Evolutionary conservation across 2,113 vertebrate species (phyloP), one percentile per base, ranked within the genome.

Genomic region (Heterocephalus glaber): DNA sequence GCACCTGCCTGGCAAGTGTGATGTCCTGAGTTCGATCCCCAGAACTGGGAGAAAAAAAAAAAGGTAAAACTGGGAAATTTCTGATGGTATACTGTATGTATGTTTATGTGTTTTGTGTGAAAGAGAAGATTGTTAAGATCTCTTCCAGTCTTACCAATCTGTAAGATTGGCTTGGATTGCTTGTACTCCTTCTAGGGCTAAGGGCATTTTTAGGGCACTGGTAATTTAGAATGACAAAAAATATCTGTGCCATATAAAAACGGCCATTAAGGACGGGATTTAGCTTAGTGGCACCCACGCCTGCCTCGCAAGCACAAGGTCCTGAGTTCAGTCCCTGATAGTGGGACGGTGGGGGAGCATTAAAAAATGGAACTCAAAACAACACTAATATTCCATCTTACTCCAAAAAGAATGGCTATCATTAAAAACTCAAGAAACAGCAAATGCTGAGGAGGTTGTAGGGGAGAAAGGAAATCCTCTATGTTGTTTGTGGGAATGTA

Each of bases 51-150:
- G n/a, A 56, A 17, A 60, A 61, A 66, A 82, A 90, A 52, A 63
- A n/a, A 41, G n/a, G 5, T 83, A 38, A 95, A 96, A 94, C 58
- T 52, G 12, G 49, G 85, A 84, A 66, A 16, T 35, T 96, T 54
- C 56, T n/a, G 4, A 41, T 89, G n/a, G 76, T 65, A 13, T 56
- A 22, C 1, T 92, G 0, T 52, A 10, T 89, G 9, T 80, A 30
- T n/a, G 30, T 60, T 63, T 35, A 20, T n/a, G 4, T 35, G 28
- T 60, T 83, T 7, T 83, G 28, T 47, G 1, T 65, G 11, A 93
- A n/a, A 63, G 5, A 86, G 41, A 66, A 58, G 20, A 7, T 26
- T 92, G 74, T 47, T 70, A 79, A 84, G 24, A 30, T 84, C 1
- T 93, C n/a, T 86, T 90, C 7, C 10, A 85, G 35, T 22, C n/a